Base-by-base conservation (phyloP, 2,797 vertebrate genomes). In the Kryptolebias ocellatus region DNA sequence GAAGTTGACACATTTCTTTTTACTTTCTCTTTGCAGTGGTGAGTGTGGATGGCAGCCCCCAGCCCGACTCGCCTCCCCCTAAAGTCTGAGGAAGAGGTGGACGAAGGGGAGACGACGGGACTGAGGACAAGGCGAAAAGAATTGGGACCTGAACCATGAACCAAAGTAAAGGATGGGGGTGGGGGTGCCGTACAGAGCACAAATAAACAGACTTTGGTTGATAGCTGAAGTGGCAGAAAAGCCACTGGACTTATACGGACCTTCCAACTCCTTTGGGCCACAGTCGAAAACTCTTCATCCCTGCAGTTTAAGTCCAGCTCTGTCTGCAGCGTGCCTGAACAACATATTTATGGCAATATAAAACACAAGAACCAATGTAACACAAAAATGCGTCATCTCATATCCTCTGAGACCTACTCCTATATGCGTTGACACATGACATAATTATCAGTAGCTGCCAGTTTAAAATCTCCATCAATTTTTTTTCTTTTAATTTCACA, bases 41-140 rank as follows among this genome's bases (percentile, higher is more conserved):
- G 83, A 95, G 95, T 79, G 94, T 94, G 47, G 96, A 98, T 0
- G 94, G 94, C 1, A 92, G 78, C 28, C 91, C 92, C 8, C 94
- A 94, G 74, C 66, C 90, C 10, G 93, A 89, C 80, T 88, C 91
- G 83, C 83, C 94, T 91, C 1, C 86, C 85, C 44, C 91, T 81
- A 89, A 96, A 93, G 90, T 94, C 90, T 88, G 94, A 96, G 70
- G 93, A 95, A 69, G 89, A 91, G 72, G 74, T 87, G 92, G 74
- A 88, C 89, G 83, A 90, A 78, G 89, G 78, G 61, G 60, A 92
- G 72, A 90, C 83, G 0, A 74, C 91, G 0, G 91, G 93, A 61
- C 93, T 50, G 90, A 89, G 76, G 65, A 72, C 42, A 6, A 65
- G 78, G 71, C 70, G 64, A 67, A 37, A 53, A 60, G 60, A 72